Conservation (phyloP, 2,113 vertebrate genomes). For the Prinia subflava region DNA sequence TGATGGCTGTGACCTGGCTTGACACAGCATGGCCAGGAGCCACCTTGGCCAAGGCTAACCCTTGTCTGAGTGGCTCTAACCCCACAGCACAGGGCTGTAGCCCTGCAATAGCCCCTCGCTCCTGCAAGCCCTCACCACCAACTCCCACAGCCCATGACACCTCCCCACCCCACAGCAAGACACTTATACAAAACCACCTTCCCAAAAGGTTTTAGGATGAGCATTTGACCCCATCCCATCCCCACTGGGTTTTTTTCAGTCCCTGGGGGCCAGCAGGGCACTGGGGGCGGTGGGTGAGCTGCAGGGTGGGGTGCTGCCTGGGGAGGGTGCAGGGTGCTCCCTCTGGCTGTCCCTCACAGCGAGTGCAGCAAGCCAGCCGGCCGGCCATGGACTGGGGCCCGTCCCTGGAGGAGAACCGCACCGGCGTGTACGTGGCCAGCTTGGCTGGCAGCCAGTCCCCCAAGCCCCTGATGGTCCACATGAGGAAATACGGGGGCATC, state of each 20-base stretch:
- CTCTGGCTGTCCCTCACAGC: constrained; percentile 22
- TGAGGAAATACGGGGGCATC: constrained; percentile 79
- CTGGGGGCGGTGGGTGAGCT: not conserved
- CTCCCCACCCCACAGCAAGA: not conserved
- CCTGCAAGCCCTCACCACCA: not conserved
- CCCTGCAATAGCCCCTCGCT: not conserved
- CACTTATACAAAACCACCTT: not conserved
- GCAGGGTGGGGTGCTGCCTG: not conserved
- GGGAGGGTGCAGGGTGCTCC: not conserved
- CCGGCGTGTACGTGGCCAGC: constrained; percentile 74
- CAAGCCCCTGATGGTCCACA: constrained; percentile 80
- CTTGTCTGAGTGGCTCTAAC: not conserved
- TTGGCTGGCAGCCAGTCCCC: constrained; percentile 79
- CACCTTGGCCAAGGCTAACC: not conserved
- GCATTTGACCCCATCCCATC: not conserved
- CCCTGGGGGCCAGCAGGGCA: not conserved
- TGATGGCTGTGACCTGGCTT: not conserved
- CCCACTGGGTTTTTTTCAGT: fast-evolving
- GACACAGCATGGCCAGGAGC: not conserved
- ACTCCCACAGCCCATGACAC: not conserved
- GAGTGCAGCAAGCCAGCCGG: constrained; percentile 77
- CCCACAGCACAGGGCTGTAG: not conserved
- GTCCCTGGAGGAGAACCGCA: constrained; percentile 78
- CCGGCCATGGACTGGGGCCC: constrained; percentile 80
- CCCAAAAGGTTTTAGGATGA: not conserved